Evolutionary conservation across 2,113 vertebrate species (phyloP), one percentile per base, ranked within the genome.

Genomic region (Trinectes maculatus): DNA sequence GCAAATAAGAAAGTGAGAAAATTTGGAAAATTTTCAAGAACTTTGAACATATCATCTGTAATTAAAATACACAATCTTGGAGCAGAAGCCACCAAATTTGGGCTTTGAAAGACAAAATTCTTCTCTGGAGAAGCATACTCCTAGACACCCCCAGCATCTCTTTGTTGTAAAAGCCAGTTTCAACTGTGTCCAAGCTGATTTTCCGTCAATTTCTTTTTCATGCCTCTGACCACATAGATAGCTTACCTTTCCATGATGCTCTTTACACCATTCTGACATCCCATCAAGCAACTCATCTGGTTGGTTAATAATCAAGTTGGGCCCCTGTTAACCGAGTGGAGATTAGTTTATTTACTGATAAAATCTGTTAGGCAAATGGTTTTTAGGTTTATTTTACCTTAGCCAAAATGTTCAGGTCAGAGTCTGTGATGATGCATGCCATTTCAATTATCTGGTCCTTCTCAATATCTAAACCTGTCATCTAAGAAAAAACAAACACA

Each of bases 191-290:
- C n/a, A n/a, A n/a, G 4, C 37, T 21, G 15, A 43, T 5, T 42
- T 12, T 5, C 39, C 7, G n/a, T 42, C 11, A n/a, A 5, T 26
- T 43, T 21, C 25, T 19, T 24, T 25, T 33, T 46, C 12, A 8
- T 40, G n/a, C 13, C 29, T 68, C 55, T 79, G 42, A 83, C 18
- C 28, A 49, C 7, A 77, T 29, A 3, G 13, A 24, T 10, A 28
- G 8, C 65, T 91, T 90, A 99, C 98, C 93, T 96, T 94, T 16
- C 96, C 96, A 24, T 99, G 98, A 31, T 99, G 97, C 77, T 96
- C 94, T 84, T 95, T 95, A 83, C 96, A 99, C 98, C 98, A 99
- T 29, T 98, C 95, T 0, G 96, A 96, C 98, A 99, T 99, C 85
- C 93, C 49, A 2, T 98, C 95, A 87, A 99, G 87, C 59, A 99